phyloP scores from a whole-genome alignment of 1,140 invertebrate genomes.

The Tetramorium simillimum region DNA sequence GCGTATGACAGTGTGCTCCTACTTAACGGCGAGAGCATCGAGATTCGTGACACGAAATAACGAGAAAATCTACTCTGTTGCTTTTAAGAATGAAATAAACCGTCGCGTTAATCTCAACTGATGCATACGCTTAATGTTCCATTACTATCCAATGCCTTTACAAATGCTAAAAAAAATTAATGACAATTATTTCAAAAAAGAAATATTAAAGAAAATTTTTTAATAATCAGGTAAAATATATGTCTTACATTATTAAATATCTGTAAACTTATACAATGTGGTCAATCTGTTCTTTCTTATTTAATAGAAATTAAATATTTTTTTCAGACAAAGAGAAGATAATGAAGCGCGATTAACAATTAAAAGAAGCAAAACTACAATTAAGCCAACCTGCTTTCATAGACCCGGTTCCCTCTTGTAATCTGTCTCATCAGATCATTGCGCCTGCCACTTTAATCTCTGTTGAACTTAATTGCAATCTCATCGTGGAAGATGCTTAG shows the following conservation, averaged over 20 bases:
- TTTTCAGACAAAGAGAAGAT: not conserved
- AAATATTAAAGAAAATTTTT: not conserved
- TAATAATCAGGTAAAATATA: not conserved
- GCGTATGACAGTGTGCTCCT: slow-evolving; percentile 40
- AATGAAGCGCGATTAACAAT: not conserved
- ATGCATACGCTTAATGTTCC: not conserved
- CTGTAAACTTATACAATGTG: not conserved
- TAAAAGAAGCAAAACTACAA: not conserved
- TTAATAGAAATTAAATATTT: not conserved
- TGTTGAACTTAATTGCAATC: slow-evolving; percentile 35
- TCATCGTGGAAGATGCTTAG: not conserved
- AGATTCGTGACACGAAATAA: slow-evolving; percentile 24
- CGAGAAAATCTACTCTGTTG: slow-evolving; percentile 65
- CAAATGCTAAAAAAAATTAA: not conserved
- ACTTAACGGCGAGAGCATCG: slow-evolving; percentile 64
- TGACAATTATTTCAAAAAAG: not conserved
- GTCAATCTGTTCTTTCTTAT: not conserved
- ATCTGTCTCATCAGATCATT: slow-evolving; percentile 30
- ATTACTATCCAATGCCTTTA: not conserved
- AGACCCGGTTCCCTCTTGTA: not conserved
- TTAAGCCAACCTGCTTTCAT: not conserved
- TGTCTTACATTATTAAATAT: not conserved
- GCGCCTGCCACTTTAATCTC: not conserved
- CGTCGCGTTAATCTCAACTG: slow-evolving; percentile 57
- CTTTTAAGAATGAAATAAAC: slow-evolving; percentile 62